phyloP scores from a whole-genome alignment of 2,888 invertebrate species.

The Chelonus formosanus region DNA sequence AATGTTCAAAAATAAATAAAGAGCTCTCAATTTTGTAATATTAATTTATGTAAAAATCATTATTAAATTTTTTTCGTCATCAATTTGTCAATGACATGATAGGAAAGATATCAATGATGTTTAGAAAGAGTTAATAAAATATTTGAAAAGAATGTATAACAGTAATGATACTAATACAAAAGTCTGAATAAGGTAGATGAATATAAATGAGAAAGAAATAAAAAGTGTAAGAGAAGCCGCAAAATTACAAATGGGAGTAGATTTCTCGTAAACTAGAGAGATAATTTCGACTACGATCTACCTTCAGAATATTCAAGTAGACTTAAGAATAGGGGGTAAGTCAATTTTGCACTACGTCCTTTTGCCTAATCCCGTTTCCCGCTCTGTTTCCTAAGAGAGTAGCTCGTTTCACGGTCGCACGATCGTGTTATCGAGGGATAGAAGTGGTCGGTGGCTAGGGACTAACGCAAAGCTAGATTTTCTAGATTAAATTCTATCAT shows the following conservation, averaged over 20 bases:
- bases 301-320: conserved; percentile 38
- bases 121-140: no score
- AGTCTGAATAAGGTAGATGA: no score
- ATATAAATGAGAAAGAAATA: neutral
- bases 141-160: no score
- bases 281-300: conserved; percentile 21
- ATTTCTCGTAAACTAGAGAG: conserved; percentile 25
- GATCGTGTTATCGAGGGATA: conserved; percentile 50
- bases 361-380: conserved; percentile 44
- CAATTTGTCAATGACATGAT: no score
- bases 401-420: conserved; percentile 56
- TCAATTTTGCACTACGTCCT: conserved; percentile 44
- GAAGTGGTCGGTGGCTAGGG: conserved; percentile 25
- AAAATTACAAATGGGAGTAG: conserved; percentile 16
- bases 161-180: no score
- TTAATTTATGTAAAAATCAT: no score
- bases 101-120: no score
- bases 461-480: conserved; percentile 8
- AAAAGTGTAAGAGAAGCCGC: neutral
- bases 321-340: conserved; percentile 31
- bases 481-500: conserved; percentile 21
- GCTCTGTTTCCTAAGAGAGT: conserved; percentile 43
- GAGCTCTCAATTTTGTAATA: neutral
- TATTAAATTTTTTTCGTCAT: no score
- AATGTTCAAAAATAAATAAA: neutral